phyloP scores from a whole-genome alignment of 2,113 vertebrate species.

The Emberiza fucata region DNA sequence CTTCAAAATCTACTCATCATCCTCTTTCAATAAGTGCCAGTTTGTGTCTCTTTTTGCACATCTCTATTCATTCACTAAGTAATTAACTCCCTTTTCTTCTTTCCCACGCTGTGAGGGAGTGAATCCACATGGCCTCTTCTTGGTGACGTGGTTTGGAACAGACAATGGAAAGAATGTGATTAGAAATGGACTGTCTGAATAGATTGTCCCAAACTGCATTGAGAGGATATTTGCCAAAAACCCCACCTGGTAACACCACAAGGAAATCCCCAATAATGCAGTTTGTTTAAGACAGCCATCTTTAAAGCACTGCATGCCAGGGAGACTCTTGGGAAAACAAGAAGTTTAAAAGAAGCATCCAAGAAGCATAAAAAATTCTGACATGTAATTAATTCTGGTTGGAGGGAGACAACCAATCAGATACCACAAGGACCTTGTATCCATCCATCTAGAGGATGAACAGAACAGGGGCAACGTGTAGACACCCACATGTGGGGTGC shows the following conservation, averaged over 20 bases:
- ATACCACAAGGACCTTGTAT: background rate
- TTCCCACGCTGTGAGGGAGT: fast-evolving
- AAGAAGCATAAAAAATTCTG: background rate
- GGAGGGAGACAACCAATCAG: background rate
- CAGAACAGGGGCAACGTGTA: background rate
- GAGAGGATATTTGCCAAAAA: background rate
- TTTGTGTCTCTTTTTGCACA: background rate
- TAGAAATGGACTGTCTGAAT: background rate
- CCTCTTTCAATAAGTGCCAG: background rate
- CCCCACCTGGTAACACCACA: background rate
- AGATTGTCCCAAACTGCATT: background rate
- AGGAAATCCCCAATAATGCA: background rate
- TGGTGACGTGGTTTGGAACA: background rate
- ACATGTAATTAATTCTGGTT: background rate
- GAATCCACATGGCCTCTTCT: background rate
- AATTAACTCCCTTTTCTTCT: background rate
- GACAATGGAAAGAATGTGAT: background rate
- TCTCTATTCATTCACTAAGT: background rate
- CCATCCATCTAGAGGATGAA: background rate
- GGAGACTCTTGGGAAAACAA: background rate
- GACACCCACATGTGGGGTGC: background rate
- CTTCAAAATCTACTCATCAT: background rate
- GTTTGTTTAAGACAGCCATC: background rate
- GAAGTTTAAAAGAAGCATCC: background rate
- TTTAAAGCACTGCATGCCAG: background rate